phyloP scores from a whole-genome alignment of 2,113 vertebrate genomes.

The Prolemur simus region DNA sequence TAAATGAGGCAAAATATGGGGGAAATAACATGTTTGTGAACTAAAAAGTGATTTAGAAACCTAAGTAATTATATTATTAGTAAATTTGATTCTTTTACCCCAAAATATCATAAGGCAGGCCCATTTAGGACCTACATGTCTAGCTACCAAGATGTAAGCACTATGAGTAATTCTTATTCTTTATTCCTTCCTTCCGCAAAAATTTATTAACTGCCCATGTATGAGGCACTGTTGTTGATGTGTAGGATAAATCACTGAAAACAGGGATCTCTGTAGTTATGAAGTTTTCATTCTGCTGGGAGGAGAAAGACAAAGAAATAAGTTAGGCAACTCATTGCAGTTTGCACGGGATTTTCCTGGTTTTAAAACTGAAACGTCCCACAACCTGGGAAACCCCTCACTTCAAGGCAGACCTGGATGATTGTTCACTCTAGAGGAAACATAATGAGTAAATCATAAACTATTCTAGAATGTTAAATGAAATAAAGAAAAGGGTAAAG shows the following conservation, averaged over 20 bases:
- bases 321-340: background rate
- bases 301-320: constrained; percentile 11
- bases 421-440: background rate
- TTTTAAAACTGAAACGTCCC: background rate
- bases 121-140: background rate
- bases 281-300: background rate
- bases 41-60: background rate
- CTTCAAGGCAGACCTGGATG: accelerated
- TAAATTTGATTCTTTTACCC: background rate
- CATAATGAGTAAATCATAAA: background rate
- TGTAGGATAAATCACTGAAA: constrained; percentile 4
- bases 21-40: background rate
- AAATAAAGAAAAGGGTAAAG: background rate
- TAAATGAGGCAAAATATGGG: background rate
- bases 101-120: background rate
- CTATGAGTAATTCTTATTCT: background rate
- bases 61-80: background rate
- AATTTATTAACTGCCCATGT: background rate
- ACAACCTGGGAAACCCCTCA: background rate
- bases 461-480: background rate
- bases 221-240: background rate
- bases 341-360: background rate
- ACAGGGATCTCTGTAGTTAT: background rate
- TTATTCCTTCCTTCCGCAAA: background rate
- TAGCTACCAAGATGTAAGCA: background rate